Evolutionary conservation across 2,888 invertebrate genomes (phyloP), one percentile per base, ranked within the genome.

Genomic region (Lapara coniferarum): DNA sequence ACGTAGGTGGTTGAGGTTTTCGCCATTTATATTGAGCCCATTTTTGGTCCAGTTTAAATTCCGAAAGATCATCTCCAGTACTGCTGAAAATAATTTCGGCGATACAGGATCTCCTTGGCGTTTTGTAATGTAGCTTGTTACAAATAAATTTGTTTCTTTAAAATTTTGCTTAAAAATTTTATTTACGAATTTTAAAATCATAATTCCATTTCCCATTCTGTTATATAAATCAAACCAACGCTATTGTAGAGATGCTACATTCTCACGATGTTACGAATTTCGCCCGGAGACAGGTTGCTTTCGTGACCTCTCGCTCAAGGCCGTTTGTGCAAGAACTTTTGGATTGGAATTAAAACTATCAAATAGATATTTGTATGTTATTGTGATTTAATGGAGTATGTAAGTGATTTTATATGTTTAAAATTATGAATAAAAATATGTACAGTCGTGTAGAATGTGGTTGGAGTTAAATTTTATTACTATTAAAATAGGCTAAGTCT

Each of bases 301-400:
- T n/a, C 49, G 46, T 19, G 63, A 63, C 63, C 63, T 63, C 63
- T 63, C 49, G 13, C 49, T 49, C 63, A 63, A 63, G 63, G 63
- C 46, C 63, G 63, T 46, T 63, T 63, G 49, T 49, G 63, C 49
- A 63, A 63, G 19, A 55, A 7, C 55, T 49, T 16, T 63, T 49
- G 19, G 44, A 63, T 46, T 63, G 49, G 63, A 57, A 49, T 49
- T 46, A 63, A 51, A 5, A 16, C 25, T 66, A 53, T 53, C 66
- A 30, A 30, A 53, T 66, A 66, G 1, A 16, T 6, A 53, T 66
- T 53, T 51, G 44, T 25, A n/a, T 53, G 30, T 19, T 57, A 49
- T 57, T 55, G 53, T 67, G 46, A 63, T 57, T 67, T 57, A 56
- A 53, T 53, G 19, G 63, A 8, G 19, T 16, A 19, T 63, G 63